Base-by-base conservation (phyloP, 2,113 vertebrate species). In the Zosterops lateralis region DNA sequence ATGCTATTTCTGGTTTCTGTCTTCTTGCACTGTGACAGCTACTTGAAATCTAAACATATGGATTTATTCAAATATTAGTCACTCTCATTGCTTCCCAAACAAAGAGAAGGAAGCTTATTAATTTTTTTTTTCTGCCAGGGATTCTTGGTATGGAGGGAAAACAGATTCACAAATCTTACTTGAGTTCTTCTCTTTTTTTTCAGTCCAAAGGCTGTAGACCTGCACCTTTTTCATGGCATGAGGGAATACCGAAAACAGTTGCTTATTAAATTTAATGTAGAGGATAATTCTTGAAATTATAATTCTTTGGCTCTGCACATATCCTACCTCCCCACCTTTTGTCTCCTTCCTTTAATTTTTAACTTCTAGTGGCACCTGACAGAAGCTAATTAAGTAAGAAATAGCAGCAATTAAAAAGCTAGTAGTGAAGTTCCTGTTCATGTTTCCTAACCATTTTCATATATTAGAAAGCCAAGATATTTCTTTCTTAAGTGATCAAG, bases 41-140 rank as follows among this genome's bases (percentile, higher is more conserved):
- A 45, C 48, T 83, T 88, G 84, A 88, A 93, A 57, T 84, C 28
- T 53, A 91, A 89, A 50, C 82, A 77, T 90, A 91, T 3, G 56
- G 67, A 86, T 93, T 95, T 94, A 91, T 85, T 95, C 71, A 95
- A 93, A 92, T 92, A 82, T 71, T 85, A 90, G 78, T 91, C 44
- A 74, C 28, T 93, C 61, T 84, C 31, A 29, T 21, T 90, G 90
- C 67, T 95, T 95, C 64, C 40, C 8, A 5, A 47, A 80, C 50
- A 85, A 83, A 88, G 29, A 83, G 17, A 76, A 73, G 20, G 50
- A 83, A 88, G 42, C 26, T 76, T 91, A 82, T 58, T 77, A 31
- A 83, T 80, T 89, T 81, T 14, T 81, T 14, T 67, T 91, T 87
- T 83, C 20, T 85, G 14, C 3, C 29, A 18, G 29, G 6, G 21